phyloP scores from a whole-genome alignment of 2,113 vertebrate genomes.

The Cebidichthys violaceus region DNA sequence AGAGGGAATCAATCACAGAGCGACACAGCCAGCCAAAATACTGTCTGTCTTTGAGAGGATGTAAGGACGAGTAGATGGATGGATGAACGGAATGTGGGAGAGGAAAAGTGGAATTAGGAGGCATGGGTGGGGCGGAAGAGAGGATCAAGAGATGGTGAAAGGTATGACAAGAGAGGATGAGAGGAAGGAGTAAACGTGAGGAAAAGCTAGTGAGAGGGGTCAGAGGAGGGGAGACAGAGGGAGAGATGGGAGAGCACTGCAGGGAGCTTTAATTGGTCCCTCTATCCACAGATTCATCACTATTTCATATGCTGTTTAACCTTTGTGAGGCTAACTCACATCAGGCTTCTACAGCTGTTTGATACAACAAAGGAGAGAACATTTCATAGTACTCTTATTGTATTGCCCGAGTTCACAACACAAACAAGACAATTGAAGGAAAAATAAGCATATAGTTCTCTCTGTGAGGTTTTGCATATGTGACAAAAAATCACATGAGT shows the following conservation, averaged over 20 bases:
- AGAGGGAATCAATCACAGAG: slow-evolving; percentile 83
- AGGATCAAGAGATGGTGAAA: slow-evolving; percentile 58
- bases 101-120: slow-evolving; percentile 50
- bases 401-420: slow-evolving; percentile 3
- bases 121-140: slow-evolving; percentile 28
- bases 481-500: background rate
- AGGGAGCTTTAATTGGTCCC: slow-evolving; percentile 89
- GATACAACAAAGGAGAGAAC: slow-evolving; percentile 35
- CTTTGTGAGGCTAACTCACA: slow-evolving; percentile 77
- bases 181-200: slow-evolving; percentile 36
- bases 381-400: slow-evolving; percentile 40
- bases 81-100: slow-evolving; percentile 16
- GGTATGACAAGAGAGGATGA: slow-evolving; percentile 56
- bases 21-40: slow-evolving; percentile 71
- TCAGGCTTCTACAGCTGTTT: slow-evolving; percentile 55
- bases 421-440: background rate
- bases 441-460: background rate
- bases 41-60: slow-evolving; percentile 58
- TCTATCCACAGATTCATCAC: slow-evolving; percentile 82
- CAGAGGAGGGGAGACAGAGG: background rate
- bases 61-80: slow-evolving; percentile 28
- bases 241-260: slow-evolving; percentile 46
- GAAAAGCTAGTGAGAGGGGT: slow-evolving; percentile 24
- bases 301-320: slow-evolving; percentile 87
- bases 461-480: background rate